Percentiles rank a stretch among this genome's conserved stretches.
These are phyloP conservation scores for Delphinapterus leucas DNA, from an alignment of 2,113 vertebrate species.

Conservation along the genomic window DNA sequence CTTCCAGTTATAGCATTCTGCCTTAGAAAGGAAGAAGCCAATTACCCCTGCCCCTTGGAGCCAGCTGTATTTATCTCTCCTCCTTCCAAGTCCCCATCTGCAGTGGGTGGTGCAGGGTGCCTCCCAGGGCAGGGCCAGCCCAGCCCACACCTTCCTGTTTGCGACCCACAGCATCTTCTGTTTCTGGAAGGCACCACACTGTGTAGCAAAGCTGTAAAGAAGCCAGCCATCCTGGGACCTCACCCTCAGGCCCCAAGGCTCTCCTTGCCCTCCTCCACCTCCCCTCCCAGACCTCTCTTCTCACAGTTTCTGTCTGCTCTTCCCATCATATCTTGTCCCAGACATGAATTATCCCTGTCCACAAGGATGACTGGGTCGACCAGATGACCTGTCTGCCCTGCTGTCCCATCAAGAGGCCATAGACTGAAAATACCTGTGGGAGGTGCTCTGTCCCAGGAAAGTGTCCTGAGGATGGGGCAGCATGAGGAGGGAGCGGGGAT, in stretches of 20 bases:
- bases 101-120: not conserved
- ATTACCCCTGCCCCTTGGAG: slow-evolving; percentile 7
- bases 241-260: not conserved
- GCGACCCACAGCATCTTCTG: not conserved
- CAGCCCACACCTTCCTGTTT: not conserved
- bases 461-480: too few relatives aligned
- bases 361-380: not conserved
- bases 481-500: fast-evolving
- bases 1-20: slow-evolving; percentile 54
- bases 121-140: not conserved
- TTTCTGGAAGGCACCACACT: not conserved
- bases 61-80: slow-evolving; percentile 19
- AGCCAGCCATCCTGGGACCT: not conserved
- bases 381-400: too few relatives aligned
- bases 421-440: not conserved
- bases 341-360: not conserved
- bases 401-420: not conserved
- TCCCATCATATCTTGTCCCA: not conserved
- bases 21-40: slow-evolving; percentile 63
- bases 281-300: not conserved
- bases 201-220: not conserved
- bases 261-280: not conserved
- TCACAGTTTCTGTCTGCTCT: not conserved
- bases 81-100: not conserved
- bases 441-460: not conserved